Conservation (phyloP, 2,888 invertebrate species). For the Kryphioiulus occultus region DNA sequence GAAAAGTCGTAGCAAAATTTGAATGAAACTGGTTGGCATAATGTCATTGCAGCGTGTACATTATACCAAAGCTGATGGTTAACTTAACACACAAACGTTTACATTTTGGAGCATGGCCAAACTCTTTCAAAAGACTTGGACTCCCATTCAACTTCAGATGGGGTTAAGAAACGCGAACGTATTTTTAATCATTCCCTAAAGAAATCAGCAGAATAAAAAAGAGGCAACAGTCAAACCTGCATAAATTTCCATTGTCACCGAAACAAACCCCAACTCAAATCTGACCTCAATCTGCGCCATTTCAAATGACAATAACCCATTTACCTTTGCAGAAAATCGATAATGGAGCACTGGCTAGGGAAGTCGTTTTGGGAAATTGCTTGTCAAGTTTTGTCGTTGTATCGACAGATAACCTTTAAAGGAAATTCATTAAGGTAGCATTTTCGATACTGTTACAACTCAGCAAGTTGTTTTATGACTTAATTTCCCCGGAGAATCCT, state of each 20-base stretch:
- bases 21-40: not conserved
- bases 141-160: not conserved
- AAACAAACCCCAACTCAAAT: not conserved
- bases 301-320: not conserved
- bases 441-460: too few relatives aligned
- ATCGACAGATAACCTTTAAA: not conserved
- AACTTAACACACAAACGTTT: not conserved
- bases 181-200: constrained; percentile 12
- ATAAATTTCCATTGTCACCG: not conserved
- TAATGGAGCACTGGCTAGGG: not conserved
- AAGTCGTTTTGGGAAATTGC: not conserved
- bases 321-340: not conserved
- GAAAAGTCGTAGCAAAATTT: not conserved
- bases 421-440: too few relatives aligned
- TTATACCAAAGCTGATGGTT: not conserved
- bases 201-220: not conserved
- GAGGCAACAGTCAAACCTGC: not conserved
- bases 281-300: not conserved
- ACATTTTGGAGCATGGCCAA: not conserved
- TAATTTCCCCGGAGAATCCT: too few relatives aligned
- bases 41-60: not conserved
- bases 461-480: not conserved
- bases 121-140: constrained; percentile 7
- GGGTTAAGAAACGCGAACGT: not conserved
- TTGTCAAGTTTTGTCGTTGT: not conserved